A percentile compares a stretch with the other conserved stretches of the same genome.
Conservation (phyloP, 1,140 invertebrate genomes). For the Drosophila seguyi region DNA sequence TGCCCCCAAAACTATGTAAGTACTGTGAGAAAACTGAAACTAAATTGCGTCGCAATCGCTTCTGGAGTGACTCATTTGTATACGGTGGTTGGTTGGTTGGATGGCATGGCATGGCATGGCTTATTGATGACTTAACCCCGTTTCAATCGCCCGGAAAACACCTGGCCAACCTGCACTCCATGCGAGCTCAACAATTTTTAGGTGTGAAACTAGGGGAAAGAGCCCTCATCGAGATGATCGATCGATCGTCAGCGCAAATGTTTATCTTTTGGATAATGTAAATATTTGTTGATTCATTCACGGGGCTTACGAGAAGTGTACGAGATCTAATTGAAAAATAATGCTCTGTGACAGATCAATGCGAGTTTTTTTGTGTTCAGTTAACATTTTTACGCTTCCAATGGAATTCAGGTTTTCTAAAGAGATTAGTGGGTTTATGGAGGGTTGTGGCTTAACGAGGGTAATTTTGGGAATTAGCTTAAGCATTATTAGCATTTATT, state of each 20-base stretch:
- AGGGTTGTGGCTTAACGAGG: neutral
- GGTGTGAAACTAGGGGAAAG: slow-evolving; percentile 72
- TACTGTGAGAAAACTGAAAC: slow-evolving; percentile 70
- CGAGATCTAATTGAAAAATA: slow-evolving; percentile 65
- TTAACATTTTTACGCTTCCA: slow-evolving; percentile 11
- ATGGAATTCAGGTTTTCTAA: slow-evolving; percentile 3
- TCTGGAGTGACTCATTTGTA: slow-evolving; percentile 72
- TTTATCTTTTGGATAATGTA: slow-evolving; percentile 57
- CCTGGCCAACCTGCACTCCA: slow-evolving; percentile 65
- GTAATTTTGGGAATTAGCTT: neutral
- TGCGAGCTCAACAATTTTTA: slow-evolving; percentile 17
- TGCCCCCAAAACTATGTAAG: slow-evolving; percentile 51
- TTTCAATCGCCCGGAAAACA: slow-evolving; percentile 63
- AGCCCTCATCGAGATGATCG: slow-evolving; percentile 54
- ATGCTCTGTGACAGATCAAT: slow-evolving; percentile 63
- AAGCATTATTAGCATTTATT: slow-evolving; percentile 5
- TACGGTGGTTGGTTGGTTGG: slow-evolving; percentile 37
- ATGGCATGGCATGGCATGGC: slow-evolving; percentile 52
- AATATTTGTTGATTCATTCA: slow-evolving; percentile 50
- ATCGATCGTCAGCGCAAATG: slow-evolving; percentile 46
- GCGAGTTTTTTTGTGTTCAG: slow-evolving; percentile 23
- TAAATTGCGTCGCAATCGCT: slow-evolving; percentile 56
- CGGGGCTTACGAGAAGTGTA: neutral
- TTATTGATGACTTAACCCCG: slow-evolving; percentile 81
- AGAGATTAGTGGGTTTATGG: slow-evolving; percentile 6